Evolutionary conservation across 1,140 invertebrate species (phyloP), one percentile per base, ranked within the genome.

Genomic region (Drosophila watanabei): DNA sequence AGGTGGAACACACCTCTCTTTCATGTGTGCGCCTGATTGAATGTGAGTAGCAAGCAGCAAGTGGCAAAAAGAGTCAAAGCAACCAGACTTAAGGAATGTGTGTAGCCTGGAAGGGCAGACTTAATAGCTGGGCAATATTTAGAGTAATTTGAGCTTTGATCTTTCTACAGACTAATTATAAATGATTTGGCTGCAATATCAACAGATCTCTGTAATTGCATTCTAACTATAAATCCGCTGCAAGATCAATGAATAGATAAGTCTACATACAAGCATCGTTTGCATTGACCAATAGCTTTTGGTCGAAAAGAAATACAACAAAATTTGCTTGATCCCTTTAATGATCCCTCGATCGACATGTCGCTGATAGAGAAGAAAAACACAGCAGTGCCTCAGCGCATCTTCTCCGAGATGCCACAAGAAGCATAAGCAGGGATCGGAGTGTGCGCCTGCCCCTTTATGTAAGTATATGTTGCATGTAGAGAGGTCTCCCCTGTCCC

Each of bases 381-480:
- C 37, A n/a, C 14, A 37, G 20, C 52, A 24, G 20, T 33, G 32
- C 62, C 52, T 39, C 14, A 33, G 33, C 32, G 51, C 60, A 65
- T 77, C 61, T 45, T 56, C 48, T 30, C 5, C 52, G 49, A 41
- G 49, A 52, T 66, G 72, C 72, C 73, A 59, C 73, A 59, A 56
- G 75, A 61, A 79, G 75, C 75, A 61, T 57, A 70, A 70, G 45
- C 76, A 71, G 37, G 52, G 39, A 79, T 59, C 57, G n/a, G 39
- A 57, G 43, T 32, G 43, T 33, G 37, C 30, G 37, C 30, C 24
- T 28, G 37, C 30, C 24, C 37, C 39, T 28, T 14, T 8, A 18
- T 30, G 11, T 7, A 37, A 24, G 8, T 24, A 24, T 56, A 10
- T 37, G 33, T 10, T 14, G 33, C 10, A 16, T 20, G 52, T 37